Percentiles rank a stretch among this genome's conserved stretches.
Evolutionary conservation across 2,797 vertebrate species (phyloP).

Genomic region (Acestrorhynchus altus): DNA sequence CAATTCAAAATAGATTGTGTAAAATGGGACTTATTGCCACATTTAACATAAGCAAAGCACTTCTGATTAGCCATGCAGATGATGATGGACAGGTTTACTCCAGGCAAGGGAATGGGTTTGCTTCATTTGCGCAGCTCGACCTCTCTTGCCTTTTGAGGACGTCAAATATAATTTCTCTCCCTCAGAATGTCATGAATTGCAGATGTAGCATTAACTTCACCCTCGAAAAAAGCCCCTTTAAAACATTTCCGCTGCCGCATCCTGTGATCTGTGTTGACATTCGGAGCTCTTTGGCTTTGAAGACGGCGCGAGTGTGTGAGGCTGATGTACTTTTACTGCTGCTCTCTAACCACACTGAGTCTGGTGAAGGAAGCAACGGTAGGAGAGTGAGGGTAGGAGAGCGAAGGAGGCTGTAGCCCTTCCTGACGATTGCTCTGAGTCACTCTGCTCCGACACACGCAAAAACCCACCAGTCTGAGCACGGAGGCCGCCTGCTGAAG

Average conservation of each 20-base stretch:
- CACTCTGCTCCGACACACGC: slow-evolving; percentile 27
- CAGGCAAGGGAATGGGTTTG: slow-evolving; percentile 36
- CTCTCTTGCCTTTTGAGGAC: slow-evolving; percentile 29
- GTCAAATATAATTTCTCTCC: slow-evolving; percentile 52
- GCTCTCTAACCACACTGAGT: slow-evolving; percentile 40
- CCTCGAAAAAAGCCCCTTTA: slow-evolving; percentile 52
- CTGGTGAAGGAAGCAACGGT: slow-evolving; percentile 24
- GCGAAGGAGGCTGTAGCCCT: slow-evolving; percentile 12
- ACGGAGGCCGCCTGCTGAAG: slow-evolving; percentile 21
- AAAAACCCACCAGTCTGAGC: not conserved
- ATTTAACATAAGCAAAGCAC: slow-evolving; percentile 18
- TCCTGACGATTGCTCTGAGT: slow-evolving; percentile 47
- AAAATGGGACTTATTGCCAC: slow-evolving; percentile 27
- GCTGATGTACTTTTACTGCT: slow-evolving; percentile 41
- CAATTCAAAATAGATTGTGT: not conserved
- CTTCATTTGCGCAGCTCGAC: slow-evolving; percentile 34
- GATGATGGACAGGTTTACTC: slow-evolving; percentile 33
- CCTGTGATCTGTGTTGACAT: slow-evolving; percentile 52
- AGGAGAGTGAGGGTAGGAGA: slow-evolving; percentile 31
- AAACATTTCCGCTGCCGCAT: slow-evolving; percentile 41
- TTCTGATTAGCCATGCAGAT: slow-evolving; percentile 39
- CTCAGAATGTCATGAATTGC: slow-evolving; percentile 56
- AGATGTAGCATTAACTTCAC: slow-evolving; percentile 57
- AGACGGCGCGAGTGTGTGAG: slow-evolving; percentile 32
- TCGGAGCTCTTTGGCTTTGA: slow-evolving; percentile 41